A percentile compares a stretch with the other conserved stretches of the same genome.
Conservation (phyloP, 1,140 invertebrate species). For the Apolygus lucorum region DNA sequence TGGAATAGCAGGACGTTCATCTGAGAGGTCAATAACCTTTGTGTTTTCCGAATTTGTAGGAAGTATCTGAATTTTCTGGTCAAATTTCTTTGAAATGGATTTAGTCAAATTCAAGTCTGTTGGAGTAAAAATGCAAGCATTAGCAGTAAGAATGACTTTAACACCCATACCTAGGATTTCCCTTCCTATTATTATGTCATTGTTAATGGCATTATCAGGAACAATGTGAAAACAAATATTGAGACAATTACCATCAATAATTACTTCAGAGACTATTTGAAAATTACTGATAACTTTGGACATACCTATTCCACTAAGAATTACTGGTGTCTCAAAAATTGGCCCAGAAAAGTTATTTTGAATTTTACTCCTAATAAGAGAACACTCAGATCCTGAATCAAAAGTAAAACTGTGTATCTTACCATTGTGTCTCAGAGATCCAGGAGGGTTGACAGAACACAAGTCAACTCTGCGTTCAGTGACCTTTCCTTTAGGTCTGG, state of each 20-base stretch:
- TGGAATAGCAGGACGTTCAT: neutral
- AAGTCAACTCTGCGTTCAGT: slow-evolving; percentile 9
- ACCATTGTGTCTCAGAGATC: slow-evolving; percentile 18
- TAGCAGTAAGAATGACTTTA: slow-evolving; percentile 17
- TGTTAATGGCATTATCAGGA: too few species aligned
- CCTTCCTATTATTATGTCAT: too few species aligned
- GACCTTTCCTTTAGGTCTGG: neutral
- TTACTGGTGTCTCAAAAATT: slow-evolving; percentile 18
- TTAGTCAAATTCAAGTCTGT: neutral
- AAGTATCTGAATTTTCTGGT: neutral
- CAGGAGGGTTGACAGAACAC: slow-evolving; percentile 13
- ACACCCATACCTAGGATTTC: too few species aligned
- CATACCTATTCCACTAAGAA: neutral
- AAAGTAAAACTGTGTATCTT: slow-evolving; percentile 13
- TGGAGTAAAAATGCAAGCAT: slow-evolving; percentile 15
- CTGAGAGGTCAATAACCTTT: neutral
- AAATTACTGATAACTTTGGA: neutral
- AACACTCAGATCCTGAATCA: slow-evolving; percentile 23
- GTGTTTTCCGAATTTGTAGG: neutral
- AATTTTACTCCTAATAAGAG: slow-evolving; percentile 11
- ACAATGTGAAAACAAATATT: too few species aligned
- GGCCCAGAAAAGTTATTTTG: slow-evolving; percentile 1
- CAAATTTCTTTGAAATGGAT: neutral
- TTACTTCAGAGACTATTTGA: neutral
- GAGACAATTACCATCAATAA: too few species aligned